A percentile compares a stretch with the other conserved stretches of the same genome.
Evolutionary conservation across 1,140 invertebrate genomes (phyloP).

Genomic region (Drosophila teissieri): DNA sequence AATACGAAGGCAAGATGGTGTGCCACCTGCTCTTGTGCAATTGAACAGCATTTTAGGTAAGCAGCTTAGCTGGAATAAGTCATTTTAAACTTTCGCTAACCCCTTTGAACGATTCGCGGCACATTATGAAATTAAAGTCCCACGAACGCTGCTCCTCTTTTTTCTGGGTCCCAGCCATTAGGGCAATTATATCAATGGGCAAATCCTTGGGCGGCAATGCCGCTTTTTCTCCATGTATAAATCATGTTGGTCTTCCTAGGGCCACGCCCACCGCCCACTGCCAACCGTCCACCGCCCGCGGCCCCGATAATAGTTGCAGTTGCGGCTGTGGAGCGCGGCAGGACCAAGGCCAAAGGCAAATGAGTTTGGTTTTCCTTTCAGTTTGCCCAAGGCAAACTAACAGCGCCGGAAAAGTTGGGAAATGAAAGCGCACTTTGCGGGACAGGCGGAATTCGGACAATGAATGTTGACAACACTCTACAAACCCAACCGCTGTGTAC

Average conservation of each 20-base stretch:
- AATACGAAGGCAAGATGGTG: slow-evolving; percentile 67
- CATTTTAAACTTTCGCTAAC: slow-evolving; percentile 31
- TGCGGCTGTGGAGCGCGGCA: slow-evolving; percentile 18
- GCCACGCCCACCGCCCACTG: slow-evolving; percentile 22
- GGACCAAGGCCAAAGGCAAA: slow-evolving; percentile 55
- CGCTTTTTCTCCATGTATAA: slow-evolving; percentile 28
- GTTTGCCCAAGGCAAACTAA: slow-evolving; percentile 23
- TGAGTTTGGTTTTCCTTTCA: slow-evolving; percentile 62
- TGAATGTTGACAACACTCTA: slow-evolving; percentile 3
- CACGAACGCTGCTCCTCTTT: slow-evolving; percentile 15
- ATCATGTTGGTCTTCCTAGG: slow-evolving; percentile 28
- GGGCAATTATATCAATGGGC: slow-evolving; percentile 35
- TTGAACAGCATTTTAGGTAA: slow-evolving; percentile 56
- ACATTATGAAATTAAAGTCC: slow-evolving; percentile 51
- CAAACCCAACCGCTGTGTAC: not conserved
- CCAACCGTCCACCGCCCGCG: slow-evolving; percentile 13
- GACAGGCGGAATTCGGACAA: not conserved
- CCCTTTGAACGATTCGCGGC: not conserved
- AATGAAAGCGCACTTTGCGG: slow-evolving; percentile 5
- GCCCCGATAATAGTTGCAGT: slow-evolving; percentile 50
- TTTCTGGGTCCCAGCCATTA: slow-evolving; percentile 20
- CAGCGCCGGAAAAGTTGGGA: slow-evolving; percentile 15
- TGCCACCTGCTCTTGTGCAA: slow-evolving; percentile 32
- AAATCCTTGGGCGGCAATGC: slow-evolving; percentile 34
- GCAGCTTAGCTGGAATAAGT: slow-evolving; percentile 13